Evolutionary conservation across 2,888 invertebrate genomes (phyloP), one percentile per base, ranked within the genome.

Genomic region (Thereva unica): DNA sequence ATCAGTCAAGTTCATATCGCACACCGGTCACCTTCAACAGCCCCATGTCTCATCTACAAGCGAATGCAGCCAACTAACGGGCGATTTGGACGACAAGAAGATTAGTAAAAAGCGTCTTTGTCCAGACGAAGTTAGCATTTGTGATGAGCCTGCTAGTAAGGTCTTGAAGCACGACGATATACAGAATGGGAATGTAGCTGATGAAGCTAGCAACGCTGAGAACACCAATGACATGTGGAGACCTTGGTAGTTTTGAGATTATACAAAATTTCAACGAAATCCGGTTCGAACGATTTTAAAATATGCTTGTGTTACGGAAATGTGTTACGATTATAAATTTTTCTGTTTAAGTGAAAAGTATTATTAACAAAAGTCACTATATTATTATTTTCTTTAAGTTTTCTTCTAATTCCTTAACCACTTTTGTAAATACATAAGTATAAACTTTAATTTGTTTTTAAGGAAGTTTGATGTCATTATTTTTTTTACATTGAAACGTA

Each of bases 11-110:
- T 84, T 84, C 69, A 82, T 83, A 0, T 84, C 84, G 68, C 83
- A 68, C 68, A 64, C 64, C 34, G 38, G 68, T 82, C 82, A 69
- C 77, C 80, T 83, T 4, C 84, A 84, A 68, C 84, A 82, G 71
- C 79, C 82, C 0, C 83, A 83, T 3, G 83, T 85, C 0, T 84
- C 84, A 0, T 83, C 85, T n/a, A 84, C 84, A 1, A 84, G 84
- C 2, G 84, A 83, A 75, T 82, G 83, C 38, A 55, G 0, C 83
- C 67, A 76, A 74, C 64, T 68, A 2, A 9, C 3, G 37, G 9
- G 7, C 40, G 6, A 10, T 53, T 65, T 6, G 37, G 37, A 4
- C 10, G 35, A 66, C 5, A 50, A 8, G 35, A 6, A 35, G 23
- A 83, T 83, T 73, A 78, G 75, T 2, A 73, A 59, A 64, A 72